phyloP scores from a whole-genome alignment of 2,113 vertebrate species.

The Caranx melampygus region DNA sequence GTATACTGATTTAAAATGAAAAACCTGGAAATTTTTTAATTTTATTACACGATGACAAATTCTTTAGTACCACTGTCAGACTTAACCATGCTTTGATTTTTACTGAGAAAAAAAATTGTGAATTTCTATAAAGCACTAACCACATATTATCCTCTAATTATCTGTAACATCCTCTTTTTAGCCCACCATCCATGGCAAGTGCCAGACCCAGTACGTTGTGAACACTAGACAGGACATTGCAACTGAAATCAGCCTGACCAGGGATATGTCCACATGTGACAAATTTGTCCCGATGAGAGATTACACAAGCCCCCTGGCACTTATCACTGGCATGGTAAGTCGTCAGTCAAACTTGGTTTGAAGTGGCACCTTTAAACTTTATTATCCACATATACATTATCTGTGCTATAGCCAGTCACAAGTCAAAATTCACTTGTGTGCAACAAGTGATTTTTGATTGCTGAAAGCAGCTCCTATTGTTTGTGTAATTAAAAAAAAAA shows the following conservation, averaged over 20 bases:
- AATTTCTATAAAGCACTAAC: too few relatives aligned
- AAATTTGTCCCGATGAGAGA: slow-evolving; percentile 86
- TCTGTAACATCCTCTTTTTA: slow-evolving; percentile 56
- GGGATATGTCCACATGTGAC: slow-evolving; percentile 89
- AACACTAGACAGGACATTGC: slow-evolving; percentile 83
- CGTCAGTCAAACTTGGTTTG: neutral
- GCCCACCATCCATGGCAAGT: slow-evolving; percentile 93
- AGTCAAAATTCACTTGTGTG: neutral
- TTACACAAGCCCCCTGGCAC: slow-evolving; percentile 90
- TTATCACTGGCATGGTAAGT: slow-evolving; percentile 90
- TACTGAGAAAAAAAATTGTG: neutral
- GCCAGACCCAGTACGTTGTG: slow-evolving; percentile 84
- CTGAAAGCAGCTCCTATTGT: neutral
- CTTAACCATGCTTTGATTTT: neutral
- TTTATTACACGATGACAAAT: neutral
- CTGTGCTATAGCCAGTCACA: neutral
- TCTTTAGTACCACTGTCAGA: neutral
- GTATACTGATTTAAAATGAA: slow-evolving; percentile 45
- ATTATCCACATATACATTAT: neutral
- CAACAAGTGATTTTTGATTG: neutral
- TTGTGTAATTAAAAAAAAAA: too few relatives aligned
- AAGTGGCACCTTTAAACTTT: neutral
- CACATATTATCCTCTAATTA: neutral
- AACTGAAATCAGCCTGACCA: slow-evolving; percentile 86
- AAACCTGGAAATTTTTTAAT: neutral